phyloP scores from a whole-genome alignment of 2,113 vertebrate genomes.

The Tychaedon coryphoeus region DNA sequence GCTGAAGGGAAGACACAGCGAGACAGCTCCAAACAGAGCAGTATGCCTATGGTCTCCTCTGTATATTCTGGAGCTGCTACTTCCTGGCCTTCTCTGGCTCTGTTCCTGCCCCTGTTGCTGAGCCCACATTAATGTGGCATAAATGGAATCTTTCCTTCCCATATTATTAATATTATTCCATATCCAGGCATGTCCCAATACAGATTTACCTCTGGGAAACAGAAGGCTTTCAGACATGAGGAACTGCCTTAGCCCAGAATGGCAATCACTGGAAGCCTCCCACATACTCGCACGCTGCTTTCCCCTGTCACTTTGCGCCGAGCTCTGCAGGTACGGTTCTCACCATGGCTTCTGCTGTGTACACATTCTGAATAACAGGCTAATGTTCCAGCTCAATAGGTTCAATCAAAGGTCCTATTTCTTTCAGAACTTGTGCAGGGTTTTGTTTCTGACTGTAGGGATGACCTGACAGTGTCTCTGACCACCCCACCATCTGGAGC shows the following conservation, averaged over 20 bases:
- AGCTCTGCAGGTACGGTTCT: not conserved
- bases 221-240: not conserved
- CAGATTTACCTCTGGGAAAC: not conserved
- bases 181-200: not conserved
- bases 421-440: not conserved
- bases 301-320: not conserved
- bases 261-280: not conserved
- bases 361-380: not conserved
- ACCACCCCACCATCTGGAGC: not conserved
- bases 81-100: conserved; percentile 12
- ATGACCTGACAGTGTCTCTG: not conserved
- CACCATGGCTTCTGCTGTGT: not conserved
- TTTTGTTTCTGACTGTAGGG: not conserved
- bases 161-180: not conserved
- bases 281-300: not conserved
- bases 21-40: conserved; percentile 4
- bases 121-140: not conserved
- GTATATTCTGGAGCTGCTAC: conserved; percentile 36
- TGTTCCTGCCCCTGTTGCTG: conserved; percentile 27
- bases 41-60: conserved; percentile 26
- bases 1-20: conserved; percentile 18
- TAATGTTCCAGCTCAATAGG: not conserved
- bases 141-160: not conserved
- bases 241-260: not conserved
- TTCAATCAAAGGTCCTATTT: not conserved